Evolutionary conservation across 2,888 invertebrate species (phyloP), one percentile per base, ranked within the genome.

Genomic region (Eupeodes luniger): DNA sequence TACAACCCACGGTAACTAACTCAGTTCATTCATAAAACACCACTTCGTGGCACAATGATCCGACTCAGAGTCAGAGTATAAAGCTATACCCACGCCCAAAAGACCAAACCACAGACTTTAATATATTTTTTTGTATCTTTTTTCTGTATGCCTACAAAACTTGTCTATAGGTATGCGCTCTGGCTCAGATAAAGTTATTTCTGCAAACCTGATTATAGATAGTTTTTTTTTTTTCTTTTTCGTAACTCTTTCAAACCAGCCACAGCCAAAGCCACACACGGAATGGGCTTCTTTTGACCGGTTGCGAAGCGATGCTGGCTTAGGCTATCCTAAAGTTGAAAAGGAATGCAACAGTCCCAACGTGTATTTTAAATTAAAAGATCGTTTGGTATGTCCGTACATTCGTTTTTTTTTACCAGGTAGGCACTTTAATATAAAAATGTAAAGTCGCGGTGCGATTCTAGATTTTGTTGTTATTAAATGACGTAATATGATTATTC

Each of bases 11-110:
- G 47, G 62, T 57, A 76, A 80, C 67, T 44, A 72, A 53, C 27
- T 77, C 36, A 55, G 14, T 88, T 88, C 88, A 88, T 88, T 88
- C 88, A 88, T 88, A 85, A 88, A 88, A 88, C 85, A 64, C 64
- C 27, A 49, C 74, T 64, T 77, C 70, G 70, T 85, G 81, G 85
- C 81, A 77, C 84, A 81, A 55, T 66, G 51, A 14, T n/a, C 53
- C 7, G 53, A 16, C 9, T 12, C 19, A 12, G 62, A 44, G 4
- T 51, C 49, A 16, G 36, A 64, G 44, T 5, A 49, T 10, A 19
- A 14, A 44, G 16, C 55, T n/a, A 53, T 27, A 59, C 72, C 72
- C 72, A 72, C 72, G 72, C 72, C 72, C 59, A 59, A 72, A 59
- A 57, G 44, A 72, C 27, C 12, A 70, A 74, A 59, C 55, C 66